Evolutionary conservation across 2,888 invertebrate genomes (phyloP), one percentile per base, ranked within the genome.

Genomic region (Oithona nana): DNA sequence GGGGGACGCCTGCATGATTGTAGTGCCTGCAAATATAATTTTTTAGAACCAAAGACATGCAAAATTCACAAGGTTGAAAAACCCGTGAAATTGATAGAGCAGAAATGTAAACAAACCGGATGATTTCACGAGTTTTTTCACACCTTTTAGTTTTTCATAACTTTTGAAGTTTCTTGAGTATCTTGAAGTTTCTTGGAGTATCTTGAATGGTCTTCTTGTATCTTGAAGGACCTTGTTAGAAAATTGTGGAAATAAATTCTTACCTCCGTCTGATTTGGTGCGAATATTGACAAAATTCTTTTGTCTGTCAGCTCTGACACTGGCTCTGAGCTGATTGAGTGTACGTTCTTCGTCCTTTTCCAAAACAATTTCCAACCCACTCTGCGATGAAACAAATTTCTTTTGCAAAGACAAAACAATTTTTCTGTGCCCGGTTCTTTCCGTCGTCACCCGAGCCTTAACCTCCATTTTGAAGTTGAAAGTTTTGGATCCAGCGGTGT

Each of bases 391-490:
- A 16, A 24, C 28, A 31, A 57, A 57, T 31, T 57, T 57, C 30
- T 39, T 57, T 3, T 57, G 57, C 20, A 57, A 31, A 29, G 57
- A 57, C 31, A 57, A 31, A 20, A 31, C 22, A 20, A 57, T 57
- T 31, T 57, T 57, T 4, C 54, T 16, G 13, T 24, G 24, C 28
- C 26, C 26, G 2, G n/a, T 39, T 2, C 24, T 20, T 11, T 26
- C 54, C 20, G 29, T 31, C 20, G 57, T 22, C 29, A 61, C 61
- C 30, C 20, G 16, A 20, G 52, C 61, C 24, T n/a, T 28, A 22
- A 61, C 24, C 30, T 61, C 61, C 8, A 29, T 30, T 30, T 61
- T 61, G 8, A 61, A 30, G 31, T 50, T 61, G 31, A 61, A 52
- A n/a, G 51, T 54, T 26, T 61, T 20, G 30, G 52, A 30, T n/a